Evolutionary conservation across 2,113 vertebrate genomes (phyloP), one percentile per base, ranked within the genome.

Genomic region (Choloepus hoffmanni): DNA sequence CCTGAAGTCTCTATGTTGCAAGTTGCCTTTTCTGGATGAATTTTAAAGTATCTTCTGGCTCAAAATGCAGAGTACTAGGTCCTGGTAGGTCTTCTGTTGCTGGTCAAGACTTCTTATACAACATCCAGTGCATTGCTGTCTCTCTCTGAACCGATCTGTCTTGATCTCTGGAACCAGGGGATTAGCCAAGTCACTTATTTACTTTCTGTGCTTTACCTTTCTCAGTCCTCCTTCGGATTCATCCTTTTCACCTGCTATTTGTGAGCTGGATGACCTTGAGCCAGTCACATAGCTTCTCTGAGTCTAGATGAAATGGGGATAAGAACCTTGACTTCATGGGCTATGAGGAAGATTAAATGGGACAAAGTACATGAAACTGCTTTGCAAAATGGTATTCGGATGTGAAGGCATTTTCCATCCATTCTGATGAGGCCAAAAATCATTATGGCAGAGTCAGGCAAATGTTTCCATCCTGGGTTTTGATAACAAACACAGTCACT

Each of bases 141-240:
- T 95, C 43, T n/a, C 67, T 79, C 65, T 33, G 50, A 95, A 72
- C 81, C 86, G 73, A 55, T 76, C 40, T 76, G 23, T 62, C 74
- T 48, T 76, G 40, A 68, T 86, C 12, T 68, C 43, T 15, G 82
- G 33, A 15, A 82, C 40, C 33, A 68, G 24, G 9, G 12, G 14
- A 58, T 19, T 26, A 91, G 82, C 23, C 45, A 24, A 76, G 23
- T 62, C 43, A 68, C 43, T 48, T 83, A 55, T 76, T 94, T 96
- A 82, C 40, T 77, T 62, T 26, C 12, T 76, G 9, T 36, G 12
- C 21, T 90, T 14, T 87, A 26, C 30, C 48, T 65, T 82, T 77
- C 48, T 65, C 68, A 48, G 48, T 67, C 7, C 13, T 58, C 19
- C 18, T 58, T 76, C 36, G 68, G 48, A 67, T 76, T 95, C 70